Evolutionary conservation across 2,888 invertebrate genomes (phyloP), one percentile per base, ranked within the genome.

Genomic region (Parapristionchus giblindavisi): DNA sequence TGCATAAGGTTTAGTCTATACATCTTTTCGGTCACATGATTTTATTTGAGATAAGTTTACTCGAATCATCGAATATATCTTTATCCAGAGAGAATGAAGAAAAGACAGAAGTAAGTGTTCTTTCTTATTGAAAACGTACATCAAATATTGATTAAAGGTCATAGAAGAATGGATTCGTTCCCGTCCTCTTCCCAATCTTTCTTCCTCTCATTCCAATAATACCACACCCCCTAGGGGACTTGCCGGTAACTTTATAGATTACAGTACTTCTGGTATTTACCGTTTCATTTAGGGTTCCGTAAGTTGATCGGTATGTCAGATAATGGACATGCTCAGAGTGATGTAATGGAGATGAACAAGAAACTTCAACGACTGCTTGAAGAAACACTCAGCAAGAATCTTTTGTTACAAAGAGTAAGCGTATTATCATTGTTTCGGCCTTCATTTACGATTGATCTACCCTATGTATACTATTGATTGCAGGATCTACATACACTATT

Each of bases 1-100:
- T 90, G 75, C 90, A 91, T 80, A 89, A 89, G 87, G 89, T 90
- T 56, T 21, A 14, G 3, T 34, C 34, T 48, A 0, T 34, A 29
- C n/a, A n/a, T 48, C 21, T 24, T 5, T 0, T 21, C n/a, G 21
- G 40, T 48, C n/a, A n/a, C 14, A 32, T 56, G 2, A 24, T 29
- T 1, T 17, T 1, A 56, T 6, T 48, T 56, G 8, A 79, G 79
- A 36, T 75, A 11, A 70, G 77, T 5, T 75, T 76, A 54, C 75
- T 83, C 32, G 83, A 83, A 77, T 76, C 78, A 0, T 78, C 77
- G 40, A 80, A 80, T 38, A 73, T 72, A 52, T 68, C 77, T 11
- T 58, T 81, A 4, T 56, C 66, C 2, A 76, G 78, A 29, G 81
- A 83, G 75, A 77, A 79, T 2, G 66, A 75, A n/a, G 83, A 83